Base-by-base conservation (phyloP, 30 jellyfish, hydroid and myxozoan genomes). In the Aurelia aurita region DNA sequence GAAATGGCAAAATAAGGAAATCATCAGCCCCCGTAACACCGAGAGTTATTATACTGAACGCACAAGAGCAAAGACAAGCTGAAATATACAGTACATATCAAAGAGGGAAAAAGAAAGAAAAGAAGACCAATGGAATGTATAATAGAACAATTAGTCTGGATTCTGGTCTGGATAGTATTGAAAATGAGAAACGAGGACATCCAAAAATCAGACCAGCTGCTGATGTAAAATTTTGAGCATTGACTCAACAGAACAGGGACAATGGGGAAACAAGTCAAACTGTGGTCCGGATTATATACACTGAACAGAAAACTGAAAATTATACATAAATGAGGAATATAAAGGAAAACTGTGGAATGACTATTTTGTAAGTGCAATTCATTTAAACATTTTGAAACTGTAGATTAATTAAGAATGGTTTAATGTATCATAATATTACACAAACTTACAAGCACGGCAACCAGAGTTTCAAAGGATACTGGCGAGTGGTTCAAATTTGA, bases 141-240 rank as follows among this genome's bases (percentile, higher is more conserved):
- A 81, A 27, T 67, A 81, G 91, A 43, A 69, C 84, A 23, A 81
- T 66, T 5, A 81, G 91, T 69, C 59, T 81, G 65, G 91, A 81
- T 55, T 81, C 91, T 51, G 91, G 91, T 18, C 55, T 81, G 77
- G 85, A 81, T 58, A 54, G 55, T 16, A 81, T 81, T 34, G 91
- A 81, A 25, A 78, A 77, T 18, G 31, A 54, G 35, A 70, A 55
- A 22, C 67, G 12, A 39, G 16, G 18, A 55, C 25, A 22, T 23
- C 47, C 76, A 35, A 81, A 68, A 67, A n/a, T 28, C 69, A 60
- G 85, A 69, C 78, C 91, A 68, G 78, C 84, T 3, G 91, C 79
- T 4, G 91, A 81, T 81, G 85, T 81, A 2, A 67, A 81, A 49
- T 81, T 81, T 69, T 81, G 74, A 68, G 23, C 35, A 23, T 0